phyloP scores from a whole-genome alignment of 2,113 vertebrate species.

The Tyrannus savana region DNA sequence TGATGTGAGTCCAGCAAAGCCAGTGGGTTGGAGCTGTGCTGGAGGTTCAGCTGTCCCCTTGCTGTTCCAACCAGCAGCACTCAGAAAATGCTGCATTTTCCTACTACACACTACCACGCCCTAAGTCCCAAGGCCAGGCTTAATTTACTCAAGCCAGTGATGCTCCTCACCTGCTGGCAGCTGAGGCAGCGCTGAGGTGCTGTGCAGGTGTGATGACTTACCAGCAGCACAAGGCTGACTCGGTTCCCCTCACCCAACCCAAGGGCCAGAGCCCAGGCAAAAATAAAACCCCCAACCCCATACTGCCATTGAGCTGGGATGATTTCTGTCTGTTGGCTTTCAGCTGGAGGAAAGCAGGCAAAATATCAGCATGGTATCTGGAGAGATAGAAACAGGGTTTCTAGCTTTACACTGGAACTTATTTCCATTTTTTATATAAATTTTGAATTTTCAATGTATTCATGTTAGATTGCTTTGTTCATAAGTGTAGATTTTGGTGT shows the following conservation, averaged over 20 bases:
- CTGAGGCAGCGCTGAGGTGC: accelerated
- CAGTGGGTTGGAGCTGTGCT: accelerated
- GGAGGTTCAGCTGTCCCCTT: not conserved
- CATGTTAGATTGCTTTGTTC: not conserved
- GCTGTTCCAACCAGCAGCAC: not conserved
- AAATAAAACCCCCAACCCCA: not conserved
- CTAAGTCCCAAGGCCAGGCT: not conserved
- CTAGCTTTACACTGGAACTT: not conserved
- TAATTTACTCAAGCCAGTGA: accelerated
- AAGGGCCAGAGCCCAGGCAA: not conserved
- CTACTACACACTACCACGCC: accelerated
- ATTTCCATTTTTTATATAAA: not conserved
- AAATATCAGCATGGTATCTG: not conserved
- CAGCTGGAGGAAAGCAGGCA: not conserved
- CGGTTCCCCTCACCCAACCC: not conserved
- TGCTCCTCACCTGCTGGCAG: not conserved
- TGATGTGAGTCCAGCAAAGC: not conserved
- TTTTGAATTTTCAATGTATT: not conserved
- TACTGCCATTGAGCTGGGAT: accelerated
- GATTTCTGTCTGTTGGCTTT: accelerated
- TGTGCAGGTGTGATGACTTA: not conserved
- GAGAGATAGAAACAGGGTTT: not conserved
- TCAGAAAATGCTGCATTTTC: not conserved
- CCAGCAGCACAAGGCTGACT: accelerated
- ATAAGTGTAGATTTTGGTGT: not conserved